These are phyloP conservation scores for Ginglymostoma cirratum DNA, from an alignment of 2,113 vertebrate genomes.

Conservation along the genomic window DNA sequence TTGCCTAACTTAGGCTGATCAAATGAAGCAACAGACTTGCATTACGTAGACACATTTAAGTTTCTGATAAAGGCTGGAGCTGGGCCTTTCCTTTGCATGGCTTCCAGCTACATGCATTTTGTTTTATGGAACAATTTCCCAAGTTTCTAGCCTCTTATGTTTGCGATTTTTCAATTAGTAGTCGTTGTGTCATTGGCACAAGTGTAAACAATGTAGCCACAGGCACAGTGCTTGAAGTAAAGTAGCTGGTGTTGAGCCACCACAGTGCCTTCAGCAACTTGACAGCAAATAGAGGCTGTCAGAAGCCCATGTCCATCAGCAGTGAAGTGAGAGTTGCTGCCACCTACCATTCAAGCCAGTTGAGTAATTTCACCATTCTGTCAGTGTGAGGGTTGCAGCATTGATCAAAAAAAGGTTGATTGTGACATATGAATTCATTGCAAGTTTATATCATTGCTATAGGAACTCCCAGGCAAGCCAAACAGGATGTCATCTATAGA, in stretches of 20 bases:
- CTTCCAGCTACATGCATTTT: not conserved
- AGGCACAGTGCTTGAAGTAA: not conserved
- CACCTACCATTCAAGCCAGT: not conserved
- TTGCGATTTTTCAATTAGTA: not conserved
- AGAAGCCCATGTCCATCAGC: not conserved
- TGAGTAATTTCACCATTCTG: not conserved
- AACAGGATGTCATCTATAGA: not conserved
- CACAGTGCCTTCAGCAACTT: not conserved
- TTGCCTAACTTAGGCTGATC: not conserved
- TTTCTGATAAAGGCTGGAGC: not conserved
- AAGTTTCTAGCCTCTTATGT: not conserved
- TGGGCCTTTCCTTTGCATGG: not conserved
- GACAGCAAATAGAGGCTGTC: not conserved
- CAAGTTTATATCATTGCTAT: not conserved
- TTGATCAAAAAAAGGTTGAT: not conserved
- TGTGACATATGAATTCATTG: not conserved
- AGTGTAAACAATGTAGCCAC: not conserved
- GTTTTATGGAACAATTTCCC: not conserved
- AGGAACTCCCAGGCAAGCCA: not conserved
- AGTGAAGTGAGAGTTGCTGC: not conserved
- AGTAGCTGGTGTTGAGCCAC: constrained; percentile 4
- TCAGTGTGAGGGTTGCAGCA: not conserved
- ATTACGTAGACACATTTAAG: not conserved
- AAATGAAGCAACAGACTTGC: not conserved
- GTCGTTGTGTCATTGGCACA: not conserved